Evolutionary conservation across 2,888 invertebrate genomes (phyloP).

Genomic region (Sclerodermus sp.): DNA sequence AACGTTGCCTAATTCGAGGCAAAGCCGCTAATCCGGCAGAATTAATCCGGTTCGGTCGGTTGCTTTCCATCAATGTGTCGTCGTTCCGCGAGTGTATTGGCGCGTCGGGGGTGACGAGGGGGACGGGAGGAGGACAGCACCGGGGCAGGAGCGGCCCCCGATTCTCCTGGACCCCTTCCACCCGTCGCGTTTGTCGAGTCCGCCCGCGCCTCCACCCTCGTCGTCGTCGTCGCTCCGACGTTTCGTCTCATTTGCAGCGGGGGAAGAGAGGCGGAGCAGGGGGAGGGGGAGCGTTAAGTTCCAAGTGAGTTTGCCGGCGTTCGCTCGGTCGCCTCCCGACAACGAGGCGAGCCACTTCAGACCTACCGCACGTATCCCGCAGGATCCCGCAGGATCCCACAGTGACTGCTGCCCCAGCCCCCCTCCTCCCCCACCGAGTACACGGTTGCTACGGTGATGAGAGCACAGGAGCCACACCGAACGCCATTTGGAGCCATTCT

Average conservation of each 20-base stretch:
- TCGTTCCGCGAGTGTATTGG: conserved; percentile 15
- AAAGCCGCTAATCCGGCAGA: conserved; percentile 56
- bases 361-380: conserved; percentile 25
- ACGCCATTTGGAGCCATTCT: conserved; percentile 33
- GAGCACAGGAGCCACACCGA: conserved; percentile 24
- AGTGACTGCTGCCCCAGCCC: conserved; percentile 12
- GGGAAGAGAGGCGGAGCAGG: no score
- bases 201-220: not conserved
- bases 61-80: conserved; percentile 54
- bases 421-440: conserved; percentile 9
- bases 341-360: conserved; percentile 47
- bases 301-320: conserved; percentile 30
- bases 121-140: no score
- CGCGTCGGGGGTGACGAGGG: no score
- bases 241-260: conserved; percentile 32
- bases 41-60: conserved; percentile 54
- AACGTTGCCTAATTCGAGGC: conserved; percentile 37
- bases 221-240: not conserved
- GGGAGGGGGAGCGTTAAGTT: conserved; percentile 34
- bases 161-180: conserved; percentile 28
- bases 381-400: conserved; percentile 15
- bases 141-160: conserved; percentile 27
- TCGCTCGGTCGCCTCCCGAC: conserved; percentile 45
- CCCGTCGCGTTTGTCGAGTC: conserved; percentile 1
- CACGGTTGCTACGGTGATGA: conserved; percentile 45